Base-by-base conservation (phyloP, 2,797 vertebrate species). In the Gallinago stenura region DNA sequence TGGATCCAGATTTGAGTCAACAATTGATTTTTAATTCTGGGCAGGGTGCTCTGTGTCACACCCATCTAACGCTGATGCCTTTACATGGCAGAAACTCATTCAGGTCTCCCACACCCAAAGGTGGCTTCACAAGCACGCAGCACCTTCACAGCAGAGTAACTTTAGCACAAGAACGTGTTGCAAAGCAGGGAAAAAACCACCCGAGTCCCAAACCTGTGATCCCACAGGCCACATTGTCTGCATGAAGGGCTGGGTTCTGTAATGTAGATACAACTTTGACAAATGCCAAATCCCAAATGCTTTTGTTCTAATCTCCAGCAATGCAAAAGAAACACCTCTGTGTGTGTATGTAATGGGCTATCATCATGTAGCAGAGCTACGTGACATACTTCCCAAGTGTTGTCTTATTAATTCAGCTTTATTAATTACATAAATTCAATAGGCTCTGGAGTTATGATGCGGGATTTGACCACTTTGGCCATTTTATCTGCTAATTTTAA, bases 181-280 rank as follows among this genome's bases (percentile, higher is more conserved):
- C 61, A 60, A 31, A 53, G 61, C 26, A 20, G 53, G 30, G 20
- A 39, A 60, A 20, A 54, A 17, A 46, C 20, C 31, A 43, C 25
- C 17, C 1, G 1, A 22, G 31, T 9, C 54, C 62, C 41, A 62
- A 9, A 25, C 25, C 21, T 41, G n/a, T 2, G 1, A n/a, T 12
- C 24, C 24, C 46, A 22, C 6, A 4, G 33, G 35, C 30, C n/a
- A 46, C 13, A 1, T 6, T 15, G 31, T 26, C 35, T n/a, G 66
- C 35, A 43, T 21, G 4, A 45, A 65, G 69, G 51, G 7, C 26
- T 50, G 15, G 51, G 21, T 51, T 37, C 37, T 20, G n/a, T 28
- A n/a, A 37, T 0, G 5, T 22, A 37, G 58, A 24, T 7, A 15
- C 35, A 26, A 37, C 68, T 51, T 28, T 15, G 12, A 19, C 51